Evolutionary conservation across 2,888 invertebrate species (phyloP).

Genomic region (Plutella xylostella): DNA sequence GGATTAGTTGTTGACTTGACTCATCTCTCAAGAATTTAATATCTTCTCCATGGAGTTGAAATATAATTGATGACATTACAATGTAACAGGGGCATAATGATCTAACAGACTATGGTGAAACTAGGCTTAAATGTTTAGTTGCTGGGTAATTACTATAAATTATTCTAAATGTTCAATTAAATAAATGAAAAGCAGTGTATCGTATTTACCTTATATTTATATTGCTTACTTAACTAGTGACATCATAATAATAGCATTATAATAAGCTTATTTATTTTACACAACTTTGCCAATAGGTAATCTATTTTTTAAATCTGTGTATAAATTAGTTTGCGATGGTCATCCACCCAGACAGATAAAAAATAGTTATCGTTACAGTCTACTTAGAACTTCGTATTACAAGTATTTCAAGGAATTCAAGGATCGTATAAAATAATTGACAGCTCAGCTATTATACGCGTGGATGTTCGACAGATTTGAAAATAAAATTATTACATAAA

Average conservation of each 20-base stretch:
- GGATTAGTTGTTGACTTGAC: too few species aligned
- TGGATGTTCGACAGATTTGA: slow-evolving; percentile 56
- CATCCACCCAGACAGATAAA: slow-evolving; percentile 67
- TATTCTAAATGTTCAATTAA: background rate
- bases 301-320: slow-evolving; percentile 60
- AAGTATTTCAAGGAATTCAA: slow-evolving; percentile 63
- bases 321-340: slow-evolving; percentile 69
- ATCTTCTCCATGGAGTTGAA: too few species aligned
- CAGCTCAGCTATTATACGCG: slow-evolving; percentile 60
- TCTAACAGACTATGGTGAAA: too few species aligned
- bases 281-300: slow-evolving; percentile 66
- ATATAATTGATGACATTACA: too few species aligned
- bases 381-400: slow-evolving; percentile 42
- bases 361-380: slow-evolving; percentile 62
- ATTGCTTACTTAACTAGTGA: slow-evolving; percentile 71
- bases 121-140: background rate
- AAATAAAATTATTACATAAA: slow-evolving; percentile 62
- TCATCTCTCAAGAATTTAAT: too few species aligned
- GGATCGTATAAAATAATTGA: slow-evolving; percentile 61
- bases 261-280: slow-evolving; percentile 69
- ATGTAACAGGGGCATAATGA: too few species aligned
- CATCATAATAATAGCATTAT: slow-evolving; percentile 68
- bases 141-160: background rate
- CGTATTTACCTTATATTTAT: slow-evolving; percentile 65
- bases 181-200: slow-evolving; percentile 16